Percentiles rank a stretch among this genome's conserved stretches.
phyloP scores from a whole-genome alignment of 1,140 invertebrate species.

The Periplaneta americana region DNA sequence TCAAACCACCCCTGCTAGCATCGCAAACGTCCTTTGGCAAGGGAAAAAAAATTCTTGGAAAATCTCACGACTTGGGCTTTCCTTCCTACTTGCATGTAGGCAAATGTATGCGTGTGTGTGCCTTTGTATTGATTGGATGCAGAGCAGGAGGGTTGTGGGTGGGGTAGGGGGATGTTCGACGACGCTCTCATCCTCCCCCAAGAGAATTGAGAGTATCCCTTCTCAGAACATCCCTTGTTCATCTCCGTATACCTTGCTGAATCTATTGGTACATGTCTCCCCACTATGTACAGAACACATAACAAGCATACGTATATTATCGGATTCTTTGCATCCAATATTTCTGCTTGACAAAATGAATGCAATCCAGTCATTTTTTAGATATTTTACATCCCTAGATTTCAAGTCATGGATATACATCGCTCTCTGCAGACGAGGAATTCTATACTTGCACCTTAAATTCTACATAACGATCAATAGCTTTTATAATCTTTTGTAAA shows the following conservation, averaged over 20 bases:
- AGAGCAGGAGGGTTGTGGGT: too few relatives aligned
- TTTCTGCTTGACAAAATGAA: background rate
- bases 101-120: background rate
- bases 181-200: background rate
- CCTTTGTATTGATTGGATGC: too few relatives aligned
- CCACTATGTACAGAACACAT: background rate
- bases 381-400: background rate
- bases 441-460: too few relatives aligned
- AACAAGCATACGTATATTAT: background rate
- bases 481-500: too few relatives aligned
- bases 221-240: background rate
- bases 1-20: background rate
- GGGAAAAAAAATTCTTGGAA: background rate
- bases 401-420: background rate
- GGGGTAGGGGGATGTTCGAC: background rate
- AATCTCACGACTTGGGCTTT: background rate
- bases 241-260: background rate
- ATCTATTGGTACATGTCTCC: too few relatives aligned
- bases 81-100: background rate
- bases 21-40: background rate
- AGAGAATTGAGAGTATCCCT: background rate
- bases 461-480: too few relatives aligned
- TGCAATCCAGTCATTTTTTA: background rate
- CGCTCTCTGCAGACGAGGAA: background rate
- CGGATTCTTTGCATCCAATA: background rate